phyloP scores from a whole-genome alignment of 2,888 invertebrate genomes.

The Calameuta filiformis region DNA sequence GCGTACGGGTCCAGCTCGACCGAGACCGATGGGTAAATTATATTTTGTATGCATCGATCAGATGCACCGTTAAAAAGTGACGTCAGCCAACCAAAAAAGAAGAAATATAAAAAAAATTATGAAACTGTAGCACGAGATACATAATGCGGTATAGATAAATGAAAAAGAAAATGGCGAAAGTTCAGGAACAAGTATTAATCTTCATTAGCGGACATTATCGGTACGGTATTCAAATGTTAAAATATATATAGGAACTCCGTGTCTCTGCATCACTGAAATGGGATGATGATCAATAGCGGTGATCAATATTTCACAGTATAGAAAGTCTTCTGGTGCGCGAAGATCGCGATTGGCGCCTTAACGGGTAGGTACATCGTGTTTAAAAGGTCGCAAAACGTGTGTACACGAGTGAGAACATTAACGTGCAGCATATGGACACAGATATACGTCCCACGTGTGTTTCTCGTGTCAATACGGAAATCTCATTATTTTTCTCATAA shows the following conservation, averaged over 20 bases:
- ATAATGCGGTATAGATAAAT: background rate
- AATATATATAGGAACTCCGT: background rate
- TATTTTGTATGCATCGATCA: background rate
- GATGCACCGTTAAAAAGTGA: slow-evolving; percentile 4
- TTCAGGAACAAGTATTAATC: slow-evolving; percentile 48
- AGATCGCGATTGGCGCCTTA: background rate
- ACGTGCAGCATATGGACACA: background rate
- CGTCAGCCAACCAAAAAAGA: background rate
- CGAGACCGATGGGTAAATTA: background rate
- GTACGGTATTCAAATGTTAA: slow-evolving; percentile 7
- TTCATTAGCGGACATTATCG: slow-evolving; percentile 57
- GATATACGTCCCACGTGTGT: background rate
- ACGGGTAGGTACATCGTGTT: background rate
- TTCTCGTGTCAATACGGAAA: background rate
- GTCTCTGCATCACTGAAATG: background rate
- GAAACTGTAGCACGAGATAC: background rate
- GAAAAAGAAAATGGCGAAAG: background rate
- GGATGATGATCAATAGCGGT: background rate
- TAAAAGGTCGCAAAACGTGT: background rate
- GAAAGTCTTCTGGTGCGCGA: background rate
- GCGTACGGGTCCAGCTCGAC: background rate
- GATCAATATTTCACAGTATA: background rate
- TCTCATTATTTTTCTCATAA: background rate
- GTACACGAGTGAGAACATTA: background rate
- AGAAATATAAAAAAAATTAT: background rate